These are phyloP conservation scores for Lathamus discolor DNA, from an alignment of 2,113 vertebrate species.

Conservation along the genomic window DNA sequence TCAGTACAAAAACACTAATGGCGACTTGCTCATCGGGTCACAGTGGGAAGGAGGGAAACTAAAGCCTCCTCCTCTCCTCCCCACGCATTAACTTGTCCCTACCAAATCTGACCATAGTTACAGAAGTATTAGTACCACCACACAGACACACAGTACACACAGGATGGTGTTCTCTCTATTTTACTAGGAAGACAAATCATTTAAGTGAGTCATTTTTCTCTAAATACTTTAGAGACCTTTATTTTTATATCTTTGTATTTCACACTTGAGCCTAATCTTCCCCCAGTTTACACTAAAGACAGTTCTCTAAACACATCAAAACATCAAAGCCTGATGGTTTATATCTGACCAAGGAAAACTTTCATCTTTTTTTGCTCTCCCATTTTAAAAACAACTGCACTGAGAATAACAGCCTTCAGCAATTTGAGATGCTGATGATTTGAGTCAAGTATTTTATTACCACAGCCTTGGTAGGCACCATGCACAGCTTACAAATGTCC, in stretches of 20 bases:
- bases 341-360: neutral
- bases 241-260: neutral
- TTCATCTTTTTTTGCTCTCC: neutral
- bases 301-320: neutral
- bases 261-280: neutral
- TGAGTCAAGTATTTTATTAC: neutral
- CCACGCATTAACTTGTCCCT: fast-evolving
- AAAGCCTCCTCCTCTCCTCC: neutral
- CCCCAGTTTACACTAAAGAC: neutral
- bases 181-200: neutral
- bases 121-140: fast-evolving
- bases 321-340: neutral
- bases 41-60: neutral
- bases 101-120: fast-evolving
- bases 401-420: neutral
- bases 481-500: neutral
- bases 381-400: neutral
- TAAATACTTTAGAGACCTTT: neutral
- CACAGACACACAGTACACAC: neutral
- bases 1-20: fast-evolving
- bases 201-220: neutral
- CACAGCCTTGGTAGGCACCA: too few species aligned
- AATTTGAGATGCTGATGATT: neutral
- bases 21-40: too few species aligned
- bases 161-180: neutral